A percentile compares a stretch with the other conserved stretches of the same genome.
These are phyloP conservation scores for Mustelus asterias DNA, from an alignment of 2,113 vertebrate species.

Conservation along the genomic window DNA sequence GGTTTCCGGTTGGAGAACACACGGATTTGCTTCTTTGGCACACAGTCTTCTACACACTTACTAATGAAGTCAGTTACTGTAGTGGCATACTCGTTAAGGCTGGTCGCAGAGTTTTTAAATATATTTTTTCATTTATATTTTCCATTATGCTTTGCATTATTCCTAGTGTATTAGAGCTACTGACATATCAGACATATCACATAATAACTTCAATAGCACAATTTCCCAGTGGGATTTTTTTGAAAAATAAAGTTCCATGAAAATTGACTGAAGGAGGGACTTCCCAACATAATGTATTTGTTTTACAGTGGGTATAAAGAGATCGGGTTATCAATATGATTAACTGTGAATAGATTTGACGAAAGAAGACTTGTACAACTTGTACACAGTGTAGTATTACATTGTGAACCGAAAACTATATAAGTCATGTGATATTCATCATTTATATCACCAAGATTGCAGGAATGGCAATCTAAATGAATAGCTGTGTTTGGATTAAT, in stretches of 20 bases:
- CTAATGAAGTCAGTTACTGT: too few species aligned
- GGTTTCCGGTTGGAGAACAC: too few species aligned
- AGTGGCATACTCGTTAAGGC: too few species aligned
- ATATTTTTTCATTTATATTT: too few species aligned
- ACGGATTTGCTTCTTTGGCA: too few species aligned
- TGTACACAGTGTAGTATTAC: background rate
- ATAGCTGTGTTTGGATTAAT: background rate
- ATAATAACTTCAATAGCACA: background rate
- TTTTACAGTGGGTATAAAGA: background rate
- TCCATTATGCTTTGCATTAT: background rate
- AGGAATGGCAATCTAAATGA: background rate
- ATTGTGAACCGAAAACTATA: background rate
- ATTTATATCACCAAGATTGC: background rate
- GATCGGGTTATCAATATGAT: background rate
- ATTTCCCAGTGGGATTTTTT: background rate
- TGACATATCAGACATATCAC: background rate
- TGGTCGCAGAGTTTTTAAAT: too few species aligned
- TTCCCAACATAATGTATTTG: background rate
- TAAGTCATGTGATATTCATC: background rate
- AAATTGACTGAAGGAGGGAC: background rate
- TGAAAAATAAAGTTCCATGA: background rate
- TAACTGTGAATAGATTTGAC: background rate
- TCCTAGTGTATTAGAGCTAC: background rate
- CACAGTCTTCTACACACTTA: too few species aligned
- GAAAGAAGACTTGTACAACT: background rate